Base-by-base conservation (phyloP, 2,113 vertebrate genomes). In the Periophthalmodon schlosseri region DNA sequence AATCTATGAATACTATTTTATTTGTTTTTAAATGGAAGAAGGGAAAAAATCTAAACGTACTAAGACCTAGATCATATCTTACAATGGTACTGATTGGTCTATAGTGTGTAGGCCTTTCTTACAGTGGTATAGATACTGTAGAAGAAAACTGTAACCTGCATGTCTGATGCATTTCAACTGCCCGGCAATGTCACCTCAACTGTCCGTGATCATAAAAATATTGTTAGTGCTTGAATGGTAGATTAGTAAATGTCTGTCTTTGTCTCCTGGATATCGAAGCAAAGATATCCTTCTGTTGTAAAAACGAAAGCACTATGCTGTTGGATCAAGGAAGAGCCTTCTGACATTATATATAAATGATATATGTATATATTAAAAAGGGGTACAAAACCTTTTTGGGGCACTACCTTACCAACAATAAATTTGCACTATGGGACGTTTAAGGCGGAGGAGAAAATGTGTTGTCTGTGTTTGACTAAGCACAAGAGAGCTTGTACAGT, bases 401-500 rank as follows among this genome's bases (percentile, higher is more conserved):
- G 92, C 91, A 93, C 92, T 92, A 93, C 91, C 93, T 93, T 93
- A 91, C 91, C 93, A 92, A 94, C 93, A 94, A 94, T 93, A 94
- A 95, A 94, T 93, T 95, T 96, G 94, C 95, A 95, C 95, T 95
- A 95, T 91, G 92, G 93, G 88, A 93, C 88, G 91, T 91, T 89
- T 87, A 91, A 91, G 88, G 88, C 86, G 88, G 89, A 94, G 92
- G 88, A 93, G 89, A 88, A 84, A 88, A 88, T 81, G 86, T 89
- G 85, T 89, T 85, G 85, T 92, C 87, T 94, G 89, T 91, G 91
- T 91, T 91, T 91, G 91, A 89, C 84, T 83, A 83, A 93, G 89
- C 91, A 90, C 90, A 94, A 88, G 86, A 92, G 87, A 93, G 90
- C 91, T 91, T 92, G 90, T 93, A 92, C 90, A 91, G 87, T 87